Conservation (phyloP, 2,888 invertebrate genomes). For the Amiota communis region DNA sequence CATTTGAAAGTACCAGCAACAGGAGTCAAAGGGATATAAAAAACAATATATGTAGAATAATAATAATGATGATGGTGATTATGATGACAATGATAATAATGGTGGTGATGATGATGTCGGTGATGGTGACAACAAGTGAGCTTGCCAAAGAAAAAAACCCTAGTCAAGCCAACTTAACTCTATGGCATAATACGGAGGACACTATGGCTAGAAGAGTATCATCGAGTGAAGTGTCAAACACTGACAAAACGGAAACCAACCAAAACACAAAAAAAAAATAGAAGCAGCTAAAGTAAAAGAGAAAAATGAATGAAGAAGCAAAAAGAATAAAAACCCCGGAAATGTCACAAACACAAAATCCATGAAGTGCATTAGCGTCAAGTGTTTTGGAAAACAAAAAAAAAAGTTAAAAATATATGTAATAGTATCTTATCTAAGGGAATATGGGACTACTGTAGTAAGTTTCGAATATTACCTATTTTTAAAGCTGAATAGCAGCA, state of each 20-base stretch:
- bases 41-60: conserved; percentile 4
- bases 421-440: neutral
- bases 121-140: conserved; percentile 38
- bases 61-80: conserved; percentile 54
- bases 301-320: conserved; percentile 16
- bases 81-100: conserved; percentile 50
- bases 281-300: conserved; percentile 38
- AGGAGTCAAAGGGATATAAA: neutral
- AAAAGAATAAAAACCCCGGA: conserved; percentile 61
- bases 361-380: conserved; percentile 58
- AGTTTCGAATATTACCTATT: too few species aligned
- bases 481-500: too few species aligned
- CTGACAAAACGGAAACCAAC: conserved; percentile 18
- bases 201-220: neutral
- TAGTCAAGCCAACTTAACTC: conserved; percentile 1
- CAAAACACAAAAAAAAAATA: conserved; percentile 33
- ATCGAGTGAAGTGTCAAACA: conserved; percentile 10
- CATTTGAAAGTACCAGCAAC: neutral
- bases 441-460: too few species aligned
- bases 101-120: conserved; percentile 24
- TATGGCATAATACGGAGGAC: neutral
- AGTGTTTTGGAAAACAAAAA: neutral
- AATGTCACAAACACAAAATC: conserved; percentile 63
- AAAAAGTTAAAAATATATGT: neutral
- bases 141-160: conserved; percentile 7